Conservation (phyloP, 2,888 invertebrate genomes). For the Prenolepis imparis region DNA sequence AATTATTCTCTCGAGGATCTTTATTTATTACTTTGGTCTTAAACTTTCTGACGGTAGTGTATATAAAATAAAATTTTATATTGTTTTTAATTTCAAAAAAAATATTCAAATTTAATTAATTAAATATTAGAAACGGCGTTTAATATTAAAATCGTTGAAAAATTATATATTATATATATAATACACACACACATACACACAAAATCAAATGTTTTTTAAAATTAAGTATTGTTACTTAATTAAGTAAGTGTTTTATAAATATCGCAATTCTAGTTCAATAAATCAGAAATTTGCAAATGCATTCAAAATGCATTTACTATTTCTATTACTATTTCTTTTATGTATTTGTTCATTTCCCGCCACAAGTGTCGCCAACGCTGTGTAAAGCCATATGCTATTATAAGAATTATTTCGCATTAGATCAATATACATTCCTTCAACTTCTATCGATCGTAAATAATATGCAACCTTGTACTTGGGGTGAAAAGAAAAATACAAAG, state of each 20-base stretch:
- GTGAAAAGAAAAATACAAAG: not conserved
- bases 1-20: no score
- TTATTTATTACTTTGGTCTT: no score
- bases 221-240: no score
- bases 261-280: constrained; percentile 6
- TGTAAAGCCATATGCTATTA: constrained; percentile 30
- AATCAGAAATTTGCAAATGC: not conserved
- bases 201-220: no score
- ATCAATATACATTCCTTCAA: constrained; percentile 44
- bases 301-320: constrained; percentile 10
- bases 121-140: not conserved
- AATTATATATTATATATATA: not conserved
- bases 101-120: not conserved
- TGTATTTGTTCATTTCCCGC: not conserved
- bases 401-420: constrained; percentile 36
- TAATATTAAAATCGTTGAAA: not conserved
- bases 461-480: constrained; percentile 10
- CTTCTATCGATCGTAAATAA: constrained; percentile 50
- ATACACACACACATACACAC: not conserved
- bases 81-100: no score
- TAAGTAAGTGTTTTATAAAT: not conserved
- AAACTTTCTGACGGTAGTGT: no score
- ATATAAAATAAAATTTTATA: not conserved
- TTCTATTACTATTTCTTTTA: not conserved
- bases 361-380: constrained; percentile 1